phyloP scores from a whole-genome alignment of 2,797 vertebrate species.

The Ctenosaura bakeri region DNA sequence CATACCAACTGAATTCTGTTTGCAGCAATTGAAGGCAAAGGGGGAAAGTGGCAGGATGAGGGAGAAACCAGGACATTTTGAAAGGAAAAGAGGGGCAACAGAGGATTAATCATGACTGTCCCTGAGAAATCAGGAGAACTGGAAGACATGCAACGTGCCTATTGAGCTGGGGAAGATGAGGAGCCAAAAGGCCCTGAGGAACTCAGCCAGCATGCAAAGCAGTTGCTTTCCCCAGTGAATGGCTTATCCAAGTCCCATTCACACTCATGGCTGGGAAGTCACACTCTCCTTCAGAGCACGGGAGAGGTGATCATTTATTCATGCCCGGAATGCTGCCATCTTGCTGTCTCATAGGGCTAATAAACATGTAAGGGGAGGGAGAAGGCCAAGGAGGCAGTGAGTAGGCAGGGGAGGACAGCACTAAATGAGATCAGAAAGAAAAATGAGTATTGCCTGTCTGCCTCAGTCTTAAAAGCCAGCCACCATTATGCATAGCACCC shows the following conservation, averaged over 20 bases:
- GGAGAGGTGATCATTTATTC: conserved; percentile 64
- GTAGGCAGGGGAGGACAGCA: neutral
- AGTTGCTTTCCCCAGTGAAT: conserved; percentile 50
- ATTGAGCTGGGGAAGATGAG: conserved; percentile 16
- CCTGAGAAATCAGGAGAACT: too few species aligned
- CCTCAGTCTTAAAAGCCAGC: neutral
- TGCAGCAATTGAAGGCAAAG: too few species aligned
- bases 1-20: too few species aligned
- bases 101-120: neutral
- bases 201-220: conserved; percentile 41
- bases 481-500: neutral
- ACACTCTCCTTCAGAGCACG: conserved; percentile 60
- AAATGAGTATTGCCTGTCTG: neutral
- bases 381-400: neutral
- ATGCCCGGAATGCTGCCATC: conserved; percentile 49
- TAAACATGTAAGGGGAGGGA: conserved; percentile 25
- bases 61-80: too few species aligned
- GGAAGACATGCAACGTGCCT: conserved; percentile 14
- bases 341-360: conserved; percentile 48
- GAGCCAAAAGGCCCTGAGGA: conserved; percentile 27
- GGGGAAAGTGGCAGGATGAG: too few species aligned
- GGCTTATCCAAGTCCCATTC: conserved; percentile 56
- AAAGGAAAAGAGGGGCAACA: too few species aligned
- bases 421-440: neutral
- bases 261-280: conserved; percentile 60